A percentile compares a stretch with the other conserved stretches of the same genome.
phyloP scores from a whole-genome alignment of 2,797 vertebrate genomes.

The Harpagifer antarcticus region DNA sequence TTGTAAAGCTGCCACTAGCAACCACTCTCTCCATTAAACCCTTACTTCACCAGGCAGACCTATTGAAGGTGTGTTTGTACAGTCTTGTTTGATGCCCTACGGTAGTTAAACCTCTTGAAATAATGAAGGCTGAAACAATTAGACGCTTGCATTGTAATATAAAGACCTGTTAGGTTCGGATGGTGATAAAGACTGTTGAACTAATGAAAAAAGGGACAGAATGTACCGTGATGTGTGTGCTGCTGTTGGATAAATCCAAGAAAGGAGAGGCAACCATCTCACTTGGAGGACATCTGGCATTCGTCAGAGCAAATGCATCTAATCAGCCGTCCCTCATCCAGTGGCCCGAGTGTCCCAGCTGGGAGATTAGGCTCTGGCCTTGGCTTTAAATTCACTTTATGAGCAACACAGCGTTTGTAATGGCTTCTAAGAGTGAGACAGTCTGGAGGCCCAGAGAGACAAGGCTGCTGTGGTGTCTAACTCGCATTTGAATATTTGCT shows the following conservation, averaged over 20 bases:
- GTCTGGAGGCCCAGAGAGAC: conserved; percentile 10
- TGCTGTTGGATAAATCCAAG: conserved; percentile 23
- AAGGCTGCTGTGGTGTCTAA: not conserved
- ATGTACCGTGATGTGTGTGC: conserved; percentile 28
- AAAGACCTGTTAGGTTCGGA: conserved; percentile 32
- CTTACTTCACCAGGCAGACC: conserved; percentile 22
- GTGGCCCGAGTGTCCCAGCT: conserved; percentile 43
- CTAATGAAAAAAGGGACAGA: not conserved
- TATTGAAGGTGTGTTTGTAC: conserved; percentile 51
- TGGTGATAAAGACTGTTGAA: conserved; percentile 24
- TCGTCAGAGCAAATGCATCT: conserved; percentile 50
- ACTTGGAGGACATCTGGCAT: conserved; percentile 52
- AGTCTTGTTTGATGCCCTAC: conserved; percentile 37
- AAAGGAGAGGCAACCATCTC: conserved; percentile 31
- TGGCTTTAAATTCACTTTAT: conserved; percentile 43
- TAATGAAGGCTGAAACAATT: conserved; percentile 1
- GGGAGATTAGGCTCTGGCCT: conserved; percentile 44
- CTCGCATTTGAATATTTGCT: conserved; percentile 18
- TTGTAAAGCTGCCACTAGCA: conserved; percentile 14
- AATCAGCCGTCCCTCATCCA: conserved; percentile 55
- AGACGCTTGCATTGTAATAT: conserved; percentile 18
- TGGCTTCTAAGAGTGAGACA: conserved; percentile 7
- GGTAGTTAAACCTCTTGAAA: not conserved
- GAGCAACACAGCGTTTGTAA: conserved; percentile 30
- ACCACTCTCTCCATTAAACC: not conserved